Evolutionary conservation across 2,888 invertebrate genomes (phyloP), one percentile per base, ranked within the genome.

Genomic region (Lissonota sp.): DNA sequence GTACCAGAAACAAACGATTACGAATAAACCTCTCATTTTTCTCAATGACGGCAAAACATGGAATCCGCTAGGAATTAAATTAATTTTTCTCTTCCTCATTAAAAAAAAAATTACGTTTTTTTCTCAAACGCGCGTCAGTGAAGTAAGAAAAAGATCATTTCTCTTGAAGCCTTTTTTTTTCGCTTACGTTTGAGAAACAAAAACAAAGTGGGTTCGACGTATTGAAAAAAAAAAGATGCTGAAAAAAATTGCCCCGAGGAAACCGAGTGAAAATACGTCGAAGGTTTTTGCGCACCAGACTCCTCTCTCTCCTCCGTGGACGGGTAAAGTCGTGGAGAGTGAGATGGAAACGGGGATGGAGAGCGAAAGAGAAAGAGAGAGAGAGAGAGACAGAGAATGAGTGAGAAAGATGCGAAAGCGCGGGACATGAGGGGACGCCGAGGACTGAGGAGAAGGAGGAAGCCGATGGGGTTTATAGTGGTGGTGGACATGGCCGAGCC

Each of bases 231-330:
- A 44, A 44, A 49, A 44, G 55, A 51, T 26, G 26, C 26, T 26
- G 40, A 51, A 57, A 74, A 62, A 60, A 57, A 77, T 62, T 40
- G 58, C 26, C 71, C 79, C 76, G 64, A 75, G 84, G 82, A 84
- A 84, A 84, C 83, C 85, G 85, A 84, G 86, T 85, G 84, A 87
- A 88, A 88, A 88, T 88, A 86, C 87, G 85, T 82, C 85, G 86
- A 84, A 84, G 84, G 83, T 85, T 85, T 84, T 75, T 86, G 82
- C 85, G 80, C 84, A 82, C 85, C 81, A 84, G 83, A 84, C 84
- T 84, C 78, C 79, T 3, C 26, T 83, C 85, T 84, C 83, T 84
- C 84, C 83, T 63, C 58, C 66, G 71, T 69, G 80, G 83, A 69
- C 84, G 26, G 79, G 84, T 81, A 82, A 85, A 81, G 75, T 82